Base-by-base conservation (phyloP, 2,797 vertebrate genomes). In the Tauraco hartlaubi region DNA sequence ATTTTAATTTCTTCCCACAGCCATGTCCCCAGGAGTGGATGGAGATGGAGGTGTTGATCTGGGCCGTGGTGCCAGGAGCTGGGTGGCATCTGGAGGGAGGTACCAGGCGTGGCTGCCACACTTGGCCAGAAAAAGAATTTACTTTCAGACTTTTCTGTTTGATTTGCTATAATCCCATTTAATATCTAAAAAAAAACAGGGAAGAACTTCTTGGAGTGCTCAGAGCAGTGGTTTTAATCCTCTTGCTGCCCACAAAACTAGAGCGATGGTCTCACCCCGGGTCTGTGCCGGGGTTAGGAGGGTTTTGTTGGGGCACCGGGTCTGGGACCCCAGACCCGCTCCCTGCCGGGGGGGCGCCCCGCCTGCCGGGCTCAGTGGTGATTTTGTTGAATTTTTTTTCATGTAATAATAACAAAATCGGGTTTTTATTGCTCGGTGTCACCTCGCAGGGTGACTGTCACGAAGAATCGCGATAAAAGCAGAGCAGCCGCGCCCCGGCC, bases 401-500 rank as follows among this genome's bases (percentile, higher is more conserved):
- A n/a, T 29, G 13, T 17, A 62, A 59, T 16, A 39, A 62, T 41
- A n/a, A n/a, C n/a, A n/a, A n/a, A 41, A 44, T 18, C 9, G 39
- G 39, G 39, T 41, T 98, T 98, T 98, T 98, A 98, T 98, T 97
- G 98, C 98, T 99, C 99, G 98, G 98, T 98, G 98, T 99, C 98
- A 98, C 97, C 98, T 99, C 99, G 98, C 98, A 98, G 98, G 99
- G 98, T 98, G 98, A 98, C 97, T 98, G 98, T 98, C 98, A 98
- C 98, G 99, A 99, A 99, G 99, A 98, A 98, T 98, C 98, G 99
- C 98, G 99, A 99, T 99, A 98, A 99, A 99, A 98, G 99, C 98
- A 98, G 98, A 98, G 98, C 98, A 98, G 98, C 98, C 98, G 98
- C 98, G 98, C 98, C 99, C 98, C 98, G 98, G 87, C 77, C 80